Conservation (phyloP, 1,140 invertebrate genomes). For the Zophobas morio region DNA sequence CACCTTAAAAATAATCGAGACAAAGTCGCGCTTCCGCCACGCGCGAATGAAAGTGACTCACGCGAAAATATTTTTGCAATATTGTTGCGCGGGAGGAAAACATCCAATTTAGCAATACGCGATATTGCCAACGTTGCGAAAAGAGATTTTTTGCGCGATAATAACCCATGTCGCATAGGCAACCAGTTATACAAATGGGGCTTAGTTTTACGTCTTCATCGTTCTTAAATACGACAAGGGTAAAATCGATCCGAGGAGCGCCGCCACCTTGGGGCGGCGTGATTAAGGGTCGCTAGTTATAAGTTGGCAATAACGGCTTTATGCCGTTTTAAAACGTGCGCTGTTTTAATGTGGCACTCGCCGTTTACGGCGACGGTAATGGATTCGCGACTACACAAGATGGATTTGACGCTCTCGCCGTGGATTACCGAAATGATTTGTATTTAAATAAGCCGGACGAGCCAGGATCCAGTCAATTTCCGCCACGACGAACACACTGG, state of each 20-base stretch:
- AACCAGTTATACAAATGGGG: conserved; percentile 5
- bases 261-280: not conserved
- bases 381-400: conserved; percentile 20
- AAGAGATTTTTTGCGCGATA: too few relatives aligned
- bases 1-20: not conserved
- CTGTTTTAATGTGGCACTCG: conserved; percentile 4
- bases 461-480: conserved; percentile 31
- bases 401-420: conserved; percentile 3
- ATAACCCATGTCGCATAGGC: not conserved
- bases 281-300: conserved; percentile 30
- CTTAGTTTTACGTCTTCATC: not conserved
- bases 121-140: not conserved
- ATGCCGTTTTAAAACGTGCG: conserved; percentile 24
- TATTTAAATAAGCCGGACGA: conserved; percentile 31
- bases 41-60: too few relatives aligned
- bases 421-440: conserved; percentile 33
- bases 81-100: not conserved
- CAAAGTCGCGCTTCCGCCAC: not conserved
- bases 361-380: conserved; percentile 29
- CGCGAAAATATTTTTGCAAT: not conserved
- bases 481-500: conserved; percentile 24
- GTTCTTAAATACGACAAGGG: not conserved
- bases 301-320: conserved; percentile 29
- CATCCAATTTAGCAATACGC: not conserved
- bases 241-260: conserved; percentile 16